phyloP scores from a whole-genome alignment of 2,888 invertebrate species.

The Nemurella pictetii region DNA sequence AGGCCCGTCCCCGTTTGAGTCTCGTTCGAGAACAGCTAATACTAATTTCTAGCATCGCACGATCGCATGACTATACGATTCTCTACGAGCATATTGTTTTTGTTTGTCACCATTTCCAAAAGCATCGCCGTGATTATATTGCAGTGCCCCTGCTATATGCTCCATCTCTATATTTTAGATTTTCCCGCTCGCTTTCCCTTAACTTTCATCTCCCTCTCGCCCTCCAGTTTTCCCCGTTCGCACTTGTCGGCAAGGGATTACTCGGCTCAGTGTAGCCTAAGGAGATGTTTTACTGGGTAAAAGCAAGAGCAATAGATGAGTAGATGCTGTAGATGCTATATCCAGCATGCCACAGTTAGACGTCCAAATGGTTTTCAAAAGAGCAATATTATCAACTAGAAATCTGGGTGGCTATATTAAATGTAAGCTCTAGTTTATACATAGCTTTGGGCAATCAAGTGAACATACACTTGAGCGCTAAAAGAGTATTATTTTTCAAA shows the following conservation, averaged over 20 bases:
- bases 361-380: conserved; percentile 26
- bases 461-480: not conserved
- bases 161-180: not conserved
- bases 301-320: conserved; percentile 2
- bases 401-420: conserved; percentile 5
- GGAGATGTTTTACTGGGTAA: not conserved
- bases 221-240: not conserved
- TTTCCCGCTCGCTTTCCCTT: not conserved
- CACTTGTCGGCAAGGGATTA: not conserved
- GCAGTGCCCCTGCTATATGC: not conserved
- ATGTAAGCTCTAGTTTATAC: not conserved
- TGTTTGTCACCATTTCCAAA: not conserved
- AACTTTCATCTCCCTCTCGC: not conserved
- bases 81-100: not conserved
- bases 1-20: not conserved
- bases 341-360: conserved; percentile 20
- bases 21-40: not conserved
- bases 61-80: not conserved
- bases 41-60: not conserved
- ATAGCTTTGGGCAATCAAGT: not conserved
- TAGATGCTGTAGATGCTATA: not conserved
- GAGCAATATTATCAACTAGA: conserved; percentile 31
- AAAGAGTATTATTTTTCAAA: not conserved
- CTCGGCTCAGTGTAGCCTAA: conserved; percentile 18
- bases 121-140: not conserved